These are phyloP conservation scores for Elgonia sp. DNA, from an alignment of 2,888 invertebrate genomes.

Conservation along the genomic window DNA sequence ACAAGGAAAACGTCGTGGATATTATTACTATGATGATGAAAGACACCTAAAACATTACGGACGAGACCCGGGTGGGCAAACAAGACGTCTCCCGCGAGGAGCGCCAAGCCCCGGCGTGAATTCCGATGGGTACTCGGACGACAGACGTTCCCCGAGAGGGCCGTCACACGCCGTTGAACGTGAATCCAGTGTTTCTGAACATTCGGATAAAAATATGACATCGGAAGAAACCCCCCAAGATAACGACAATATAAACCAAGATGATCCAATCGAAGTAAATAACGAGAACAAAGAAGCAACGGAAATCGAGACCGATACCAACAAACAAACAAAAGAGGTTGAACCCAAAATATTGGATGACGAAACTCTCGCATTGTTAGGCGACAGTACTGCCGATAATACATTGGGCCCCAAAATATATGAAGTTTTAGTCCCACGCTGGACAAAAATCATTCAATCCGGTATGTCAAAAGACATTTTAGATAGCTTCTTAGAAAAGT, in stretches of 20 bases:
- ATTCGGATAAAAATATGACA: no score
- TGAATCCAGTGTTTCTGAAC: no score
- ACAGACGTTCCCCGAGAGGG: slow-evolving; percentile 3
- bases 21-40: not conserved
- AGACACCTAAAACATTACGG: not conserved
- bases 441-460: slow-evolving; percentile 23
- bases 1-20: not conserved
- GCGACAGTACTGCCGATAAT: not conserved
- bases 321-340: not conserved
- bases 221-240: no score
- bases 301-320: not conserved
- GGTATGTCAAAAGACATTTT: slow-evolving; percentile 14
- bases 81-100: not conserved
- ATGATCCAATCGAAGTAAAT: no score
- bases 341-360: not conserved
- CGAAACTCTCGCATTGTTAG: not conserved
- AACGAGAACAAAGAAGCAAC: not conserved
- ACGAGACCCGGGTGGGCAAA: not conserved
- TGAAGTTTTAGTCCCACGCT: slow-evolving; percentile 3
- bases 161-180: not conserved
- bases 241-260: no score
- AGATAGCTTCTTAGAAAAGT: slow-evolving; percentile 3
- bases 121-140: not conserved
- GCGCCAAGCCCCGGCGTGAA: not conserved
- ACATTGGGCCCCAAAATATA: not conserved